phyloP scores from a whole-genome alignment of 2,113 vertebrate species.

The Mustela lutreola region DNA sequence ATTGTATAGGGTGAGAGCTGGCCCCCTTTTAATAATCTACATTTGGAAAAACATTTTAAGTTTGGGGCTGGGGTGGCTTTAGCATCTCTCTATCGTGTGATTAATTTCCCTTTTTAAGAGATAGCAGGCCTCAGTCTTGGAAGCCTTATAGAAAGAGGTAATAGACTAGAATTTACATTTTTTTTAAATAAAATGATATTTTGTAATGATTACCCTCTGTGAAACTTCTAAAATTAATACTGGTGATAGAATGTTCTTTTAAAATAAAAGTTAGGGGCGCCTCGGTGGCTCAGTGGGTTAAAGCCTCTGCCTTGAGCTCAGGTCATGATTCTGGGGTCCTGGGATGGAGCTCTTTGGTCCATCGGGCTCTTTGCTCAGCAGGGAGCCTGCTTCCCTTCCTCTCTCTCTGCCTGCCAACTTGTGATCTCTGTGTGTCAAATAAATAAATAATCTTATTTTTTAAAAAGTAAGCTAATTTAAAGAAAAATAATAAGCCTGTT shows the following conservation, averaged over 20 bases:
- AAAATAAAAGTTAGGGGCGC: background rate
- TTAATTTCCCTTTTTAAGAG: constrained; percentile 9
- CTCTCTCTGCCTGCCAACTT: too few relatives aligned
- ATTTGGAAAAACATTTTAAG: constrained; percentile 33
- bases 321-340: too few relatives aligned
- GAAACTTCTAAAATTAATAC: constrained; percentile 11
- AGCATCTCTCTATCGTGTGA: background rate
- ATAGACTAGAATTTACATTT: background rate
- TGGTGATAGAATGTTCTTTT: constrained; percentile 5
- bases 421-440: too few relatives aligned
- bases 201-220: constrained; percentile 25
- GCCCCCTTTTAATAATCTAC: background rate
- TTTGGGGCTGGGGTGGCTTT: background rate
- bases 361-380: too few relatives aligned
- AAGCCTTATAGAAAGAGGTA: background rate
- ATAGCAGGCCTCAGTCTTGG: background rate
- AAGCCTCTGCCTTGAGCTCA: too few relatives aligned
- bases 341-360: too few relatives aligned
- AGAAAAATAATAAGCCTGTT: background rate
- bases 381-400: too few relatives aligned
- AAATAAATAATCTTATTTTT: too few relatives aligned
- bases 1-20: background rate
- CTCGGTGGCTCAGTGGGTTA: too few relatives aligned
- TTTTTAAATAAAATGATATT: background rate
- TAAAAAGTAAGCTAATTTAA: constrained; percentile 37